Base-by-base conservation (phyloP, 2,113 vertebrate genomes). In the Lota lota region DNA sequence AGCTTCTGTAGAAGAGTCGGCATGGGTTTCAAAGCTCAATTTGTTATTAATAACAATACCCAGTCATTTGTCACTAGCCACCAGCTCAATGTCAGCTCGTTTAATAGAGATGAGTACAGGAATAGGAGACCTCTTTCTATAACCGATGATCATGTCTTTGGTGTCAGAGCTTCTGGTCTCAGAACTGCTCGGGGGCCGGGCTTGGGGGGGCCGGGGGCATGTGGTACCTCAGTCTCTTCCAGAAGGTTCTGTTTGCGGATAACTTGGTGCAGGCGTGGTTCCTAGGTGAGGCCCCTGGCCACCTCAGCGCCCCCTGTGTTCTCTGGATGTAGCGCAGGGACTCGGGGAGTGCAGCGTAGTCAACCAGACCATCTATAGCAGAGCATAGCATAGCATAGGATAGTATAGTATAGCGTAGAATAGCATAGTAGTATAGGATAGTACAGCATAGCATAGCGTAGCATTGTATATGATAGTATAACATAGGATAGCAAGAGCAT, bases 191-290 rank as follows among this genome's bases (percentile, higher is more conserved):
- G 28, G 0, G 28, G 28, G 28, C 28, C 28, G 28, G 28, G 7
- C 4, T 33, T 6, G 28, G 28, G 28, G 28, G 40, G 40, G 8
- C 74, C 1, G 81, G 64, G 1, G 94, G 94, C 95, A 98, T 94
- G 20, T 56, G 84, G 60, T 93, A 96, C 51, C 91, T 87, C 51
- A 98, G 83, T 0, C 84, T 87, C 70, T 95, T 97, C 96, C 95
- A 96, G 77, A 98, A 97, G 51, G 53, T 88, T 74, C 83, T 84
- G 66, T 91, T 90, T 1, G 73, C 70, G 19, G 17, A 56, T 71
- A 67, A 4, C 18, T 14, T 71, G 17, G 28, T 57, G 12, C 57
- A 60, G 63, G 21, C 81, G 4, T 67, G 22, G 0, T 65, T 56
- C 10, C 21, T 36, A 16, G 1, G 0, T 3, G 68, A 67, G 22